Evolutionary conservation across 2,888 invertebrate genomes (phyloP).

Genomic region (Orthonychiurus folsomi): DNA sequence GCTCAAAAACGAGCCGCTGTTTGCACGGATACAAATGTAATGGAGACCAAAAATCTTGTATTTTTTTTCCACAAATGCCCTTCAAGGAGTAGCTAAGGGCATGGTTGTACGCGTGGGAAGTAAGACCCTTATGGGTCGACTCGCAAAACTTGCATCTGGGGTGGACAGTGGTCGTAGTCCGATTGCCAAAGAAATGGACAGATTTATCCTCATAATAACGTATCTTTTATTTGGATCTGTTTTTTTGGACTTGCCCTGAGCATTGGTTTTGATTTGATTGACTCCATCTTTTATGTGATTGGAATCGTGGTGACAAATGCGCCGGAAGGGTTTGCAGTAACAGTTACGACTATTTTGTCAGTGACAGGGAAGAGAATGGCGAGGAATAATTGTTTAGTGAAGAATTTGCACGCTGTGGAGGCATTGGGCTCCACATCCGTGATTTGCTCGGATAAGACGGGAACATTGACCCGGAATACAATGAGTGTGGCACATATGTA

Average conservation of each 20-base stretch:
- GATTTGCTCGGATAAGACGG: conserved; percentile 68
- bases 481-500: conserved; percentile 63
- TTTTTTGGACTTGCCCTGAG: conserved; percentile 63
- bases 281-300: conserved; percentile 36
- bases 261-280: conserved; percentile 54
- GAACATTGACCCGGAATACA: conserved; percentile 66
- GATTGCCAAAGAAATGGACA: conserved; percentile 63
- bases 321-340: conserved; percentile 46
- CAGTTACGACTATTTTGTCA: conserved; percentile 53
- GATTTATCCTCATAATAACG: conserved; percentile 64
- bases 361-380: conserved; percentile 73
- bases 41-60: conserved; percentile 52
- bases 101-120: conserved; percentile 58
- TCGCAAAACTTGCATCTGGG: conserved; percentile 58
- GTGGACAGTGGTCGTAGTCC: conserved; percentile 61
- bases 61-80: conserved; percentile 54
- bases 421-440: conserved; percentile 69
- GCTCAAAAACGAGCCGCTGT: conserved; percentile 49
- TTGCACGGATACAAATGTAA: conserved; percentile 48
- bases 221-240: conserved; percentile 57
- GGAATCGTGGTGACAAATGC: conserved; percentile 70
- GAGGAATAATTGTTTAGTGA: conserved; percentile 67
- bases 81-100: conserved; percentile 53
- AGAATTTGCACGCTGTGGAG: conserved; percentile 70
- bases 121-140: conserved; percentile 62